Conservation (phyloP, 2,113 vertebrate species). For the Argyrosomus japonicus region DNA sequence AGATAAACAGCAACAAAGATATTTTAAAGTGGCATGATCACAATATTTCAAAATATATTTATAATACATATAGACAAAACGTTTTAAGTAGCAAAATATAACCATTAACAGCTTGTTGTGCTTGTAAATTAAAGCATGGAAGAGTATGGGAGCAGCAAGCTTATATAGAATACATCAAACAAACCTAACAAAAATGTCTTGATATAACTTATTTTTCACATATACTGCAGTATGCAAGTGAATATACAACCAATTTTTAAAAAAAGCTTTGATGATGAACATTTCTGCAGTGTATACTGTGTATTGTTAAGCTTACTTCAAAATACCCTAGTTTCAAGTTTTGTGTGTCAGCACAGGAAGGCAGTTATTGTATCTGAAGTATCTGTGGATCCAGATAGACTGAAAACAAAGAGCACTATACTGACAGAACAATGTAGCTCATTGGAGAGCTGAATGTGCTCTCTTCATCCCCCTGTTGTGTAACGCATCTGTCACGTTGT, state of each 20-base stretch:
- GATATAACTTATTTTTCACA: background rate
- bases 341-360: constrained; percentile 26
- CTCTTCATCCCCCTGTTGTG: constrained; percentile 30
- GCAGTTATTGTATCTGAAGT: constrained; percentile 30
- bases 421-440: constrained; percentile 20
- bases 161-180: background rate
- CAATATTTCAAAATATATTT: constrained; percentile 14
- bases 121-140: constrained; percentile 40
- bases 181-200: background rate
- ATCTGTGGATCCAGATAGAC: constrained; percentile 35
- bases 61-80: background rate
- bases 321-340: constrained; percentile 29
- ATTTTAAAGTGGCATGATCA: constrained; percentile 7
- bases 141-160: background rate
- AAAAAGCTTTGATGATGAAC: background rate
- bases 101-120: constrained; percentile 39
- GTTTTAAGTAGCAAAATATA: constrained; percentile 28
- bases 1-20: constrained; percentile 4
- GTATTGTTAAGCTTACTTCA: background rate
- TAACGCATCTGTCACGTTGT: constrained; percentile 39
- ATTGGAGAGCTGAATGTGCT: constrained; percentile 15
- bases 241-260: background rate
- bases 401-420: background rate
- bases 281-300: background rate
- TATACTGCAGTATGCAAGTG: background rate